These are phyloP conservation scores for Seira sanloemensis DNA, from an alignment of 2,888 invertebrate genomes.

Conservation along the genomic window DNA sequence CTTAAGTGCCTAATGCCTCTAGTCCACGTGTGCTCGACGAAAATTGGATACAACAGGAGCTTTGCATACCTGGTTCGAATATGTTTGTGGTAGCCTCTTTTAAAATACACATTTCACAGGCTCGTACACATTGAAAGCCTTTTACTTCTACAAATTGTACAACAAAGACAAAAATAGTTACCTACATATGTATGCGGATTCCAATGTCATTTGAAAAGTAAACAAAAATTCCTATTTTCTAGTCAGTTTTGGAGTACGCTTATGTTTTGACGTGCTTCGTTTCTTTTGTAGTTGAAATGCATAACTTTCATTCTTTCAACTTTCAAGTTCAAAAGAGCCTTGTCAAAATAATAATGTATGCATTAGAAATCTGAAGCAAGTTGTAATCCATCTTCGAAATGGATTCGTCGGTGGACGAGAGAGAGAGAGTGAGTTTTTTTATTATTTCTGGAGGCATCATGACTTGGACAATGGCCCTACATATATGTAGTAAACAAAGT, in stretches of 20 bases:
- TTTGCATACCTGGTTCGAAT: no score
- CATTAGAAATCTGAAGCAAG: background rate
- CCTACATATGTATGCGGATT: background rate
- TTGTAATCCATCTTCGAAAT: background rate
- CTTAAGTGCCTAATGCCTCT: no score
- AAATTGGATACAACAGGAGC: no score
- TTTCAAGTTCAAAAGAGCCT: background rate
- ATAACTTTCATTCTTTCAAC: background rate
- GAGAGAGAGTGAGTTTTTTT: no score
- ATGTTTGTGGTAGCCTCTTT: no score
- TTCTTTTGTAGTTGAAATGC: background rate
- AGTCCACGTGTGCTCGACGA: no score
- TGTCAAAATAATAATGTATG: background rate
- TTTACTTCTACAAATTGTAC: no score
- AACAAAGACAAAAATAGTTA: no score
- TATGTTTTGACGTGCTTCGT: background rate
- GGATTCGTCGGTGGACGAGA: background rate
- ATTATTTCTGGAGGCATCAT: background rate
- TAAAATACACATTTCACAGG: no score
- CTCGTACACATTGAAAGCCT: background rate
- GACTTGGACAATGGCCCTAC: background rate
- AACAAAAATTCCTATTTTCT: background rate
- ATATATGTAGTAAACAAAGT: background rate
- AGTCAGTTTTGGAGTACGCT: background rate
- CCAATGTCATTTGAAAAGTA: background rate